A percentile compares a stretch with the other conserved stretches of the same genome.
Conservation (phyloP, 2,797 vertebrate genomes). For the Hipposideros larvatus region DNA sequence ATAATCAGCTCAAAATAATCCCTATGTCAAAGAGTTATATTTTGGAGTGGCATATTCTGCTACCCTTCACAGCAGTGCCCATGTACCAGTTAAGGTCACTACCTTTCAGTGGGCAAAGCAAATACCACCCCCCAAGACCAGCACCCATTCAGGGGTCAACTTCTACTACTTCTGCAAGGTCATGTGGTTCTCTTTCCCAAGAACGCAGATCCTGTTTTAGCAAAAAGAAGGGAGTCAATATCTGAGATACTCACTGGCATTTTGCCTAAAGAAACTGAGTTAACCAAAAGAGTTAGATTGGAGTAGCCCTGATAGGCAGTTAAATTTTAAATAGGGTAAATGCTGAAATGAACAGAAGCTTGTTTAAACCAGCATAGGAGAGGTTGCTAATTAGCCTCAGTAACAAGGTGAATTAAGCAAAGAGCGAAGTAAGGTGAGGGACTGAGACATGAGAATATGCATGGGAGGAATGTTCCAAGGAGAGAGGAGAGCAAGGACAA, state of each 20-base stretch:
- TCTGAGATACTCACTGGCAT: background rate
- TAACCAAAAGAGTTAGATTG: background rate
- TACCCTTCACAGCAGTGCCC: background rate
- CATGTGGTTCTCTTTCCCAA: background rate
- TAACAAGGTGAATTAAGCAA: background rate
- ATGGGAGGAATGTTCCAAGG: background rate
- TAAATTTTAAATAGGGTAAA: slow-evolving; percentile 9
- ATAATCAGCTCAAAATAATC: background rate
- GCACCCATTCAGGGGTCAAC: background rate
- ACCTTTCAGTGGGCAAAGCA: background rate
- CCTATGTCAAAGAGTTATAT: background rate
- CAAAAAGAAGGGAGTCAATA: background rate
- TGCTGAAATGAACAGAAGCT: background rate
- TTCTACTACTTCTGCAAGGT: background rate
- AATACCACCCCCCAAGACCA: background rate
- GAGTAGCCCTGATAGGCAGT: background rate
- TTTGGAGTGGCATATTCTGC: background rate
- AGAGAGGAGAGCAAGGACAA: background rate
- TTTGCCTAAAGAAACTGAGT: background rate
- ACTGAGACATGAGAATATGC: background rate
- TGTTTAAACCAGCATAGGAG: background rate
- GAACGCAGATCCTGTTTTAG: background rate
- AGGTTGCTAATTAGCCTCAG: background rate
- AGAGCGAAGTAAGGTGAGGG: background rate
- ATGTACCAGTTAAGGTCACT: background rate